Base-by-base conservation (phyloP, 2,797 vertebrate species). In the Bradypodion pumilum region DNA sequence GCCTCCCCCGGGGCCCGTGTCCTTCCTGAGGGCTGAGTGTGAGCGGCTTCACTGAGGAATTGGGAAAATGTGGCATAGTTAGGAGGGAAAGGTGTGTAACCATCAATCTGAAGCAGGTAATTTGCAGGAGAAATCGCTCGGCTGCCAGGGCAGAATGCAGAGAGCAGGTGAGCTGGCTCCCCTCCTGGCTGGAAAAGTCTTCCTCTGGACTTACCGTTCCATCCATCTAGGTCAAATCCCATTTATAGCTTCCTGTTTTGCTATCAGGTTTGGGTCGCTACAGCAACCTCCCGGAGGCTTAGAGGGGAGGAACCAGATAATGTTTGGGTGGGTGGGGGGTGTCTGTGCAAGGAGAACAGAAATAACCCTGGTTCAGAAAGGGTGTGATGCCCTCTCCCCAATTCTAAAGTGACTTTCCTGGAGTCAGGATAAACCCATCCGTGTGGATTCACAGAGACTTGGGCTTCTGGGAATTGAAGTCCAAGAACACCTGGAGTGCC, bases 51-150 rank as follows among this genome's bases (percentile, higher is more conserved):
- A 0, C 79, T 27, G 66, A 89, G 86, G 90, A 89, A 92, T 94
- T 92, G 86, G 52, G 70, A 85, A 86, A 89, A 89, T 86, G 87
- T 87, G 35, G 86, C 82, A 76, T 88, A 87, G 89, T 89, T 85
- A 89, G 90, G 90, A 21, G 44, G 35, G 21, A 19, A 12, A 23
- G 44, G 29, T 5, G 87, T 12, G 89, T 89, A 86, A 68, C n/a
- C n/a, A n/a, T 85, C 52, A 40, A 68, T 90, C 88, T 35, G 35
- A 52, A 77, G 40, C 37, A 35, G 82, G 56, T 62, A 80, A 49
- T 23, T 49, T 15, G 52, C 35, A 49, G 44, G 19, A 19, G 32
- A n/a, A 74, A 62, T n/a, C 68, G 59, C 56, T 68, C 5, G 7
- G 37, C 10, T 40, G 19, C 21, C 9, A 35, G 37, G 72, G 86